phyloP scores from a whole-genome alignment of 2,113 vertebrate species.

The Myiagra hebetior region DNA sequence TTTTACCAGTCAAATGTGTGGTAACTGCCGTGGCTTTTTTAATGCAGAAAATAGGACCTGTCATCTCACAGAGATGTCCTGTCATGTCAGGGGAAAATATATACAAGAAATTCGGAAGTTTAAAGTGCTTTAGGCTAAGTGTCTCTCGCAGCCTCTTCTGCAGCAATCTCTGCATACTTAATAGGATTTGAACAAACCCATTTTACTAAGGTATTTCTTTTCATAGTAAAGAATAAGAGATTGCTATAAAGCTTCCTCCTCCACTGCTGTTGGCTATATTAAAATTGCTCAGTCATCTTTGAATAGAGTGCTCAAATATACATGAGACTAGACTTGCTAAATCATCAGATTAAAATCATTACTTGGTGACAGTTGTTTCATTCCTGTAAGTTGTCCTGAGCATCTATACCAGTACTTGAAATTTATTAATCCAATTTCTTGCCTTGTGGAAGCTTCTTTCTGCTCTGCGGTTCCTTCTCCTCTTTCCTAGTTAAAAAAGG shows the following conservation, averaged over 20 bases:
- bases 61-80: neutral
- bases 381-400: neutral
- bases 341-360: neutral
- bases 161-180: neutral
- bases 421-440: neutral
- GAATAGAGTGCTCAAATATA: neutral
- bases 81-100: neutral
- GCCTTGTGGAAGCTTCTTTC: neutral
- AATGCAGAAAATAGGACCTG: neutral
- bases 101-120: neutral
- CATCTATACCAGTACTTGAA: neutral
- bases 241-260: neutral
- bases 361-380: neutral
- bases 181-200: neutral
- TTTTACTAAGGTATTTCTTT: neutral
- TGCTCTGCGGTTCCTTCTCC: neutral
- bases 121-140: neutral
- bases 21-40: neutral
- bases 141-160: neutral
- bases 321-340: neutral
- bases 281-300: neutral
- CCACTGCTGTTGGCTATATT: neutral
- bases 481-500: neutral
- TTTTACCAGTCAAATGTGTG: neutral
- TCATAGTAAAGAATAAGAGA: neutral